phyloP scores from a whole-genome alignment of 2,113 vertebrate species.

The Emydura subglobosa region DNA sequence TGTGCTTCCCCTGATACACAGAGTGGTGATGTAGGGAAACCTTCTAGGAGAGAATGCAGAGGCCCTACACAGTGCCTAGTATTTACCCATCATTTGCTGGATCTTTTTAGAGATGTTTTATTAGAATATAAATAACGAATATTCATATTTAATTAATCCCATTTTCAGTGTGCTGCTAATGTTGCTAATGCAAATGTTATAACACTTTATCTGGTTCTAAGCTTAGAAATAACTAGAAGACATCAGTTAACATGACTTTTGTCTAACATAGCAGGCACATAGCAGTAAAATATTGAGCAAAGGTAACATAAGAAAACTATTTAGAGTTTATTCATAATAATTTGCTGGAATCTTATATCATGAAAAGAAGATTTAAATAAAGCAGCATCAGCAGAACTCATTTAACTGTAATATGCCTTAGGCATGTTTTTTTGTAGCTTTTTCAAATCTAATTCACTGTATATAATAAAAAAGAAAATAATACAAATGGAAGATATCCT shows the following conservation, averaged over 20 bases:
- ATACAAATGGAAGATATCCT: constrained; percentile 75
- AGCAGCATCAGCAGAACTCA: constrained; percentile 74
- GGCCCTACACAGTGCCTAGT: background rate
- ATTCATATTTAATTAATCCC: constrained; percentile 78
- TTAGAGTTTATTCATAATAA: constrained; percentile 61
- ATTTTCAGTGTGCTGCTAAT: constrained; percentile 75
- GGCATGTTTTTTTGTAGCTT: constrained; percentile 73
- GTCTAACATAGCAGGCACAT: constrained; percentile 61
- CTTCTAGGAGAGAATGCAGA: background rate
- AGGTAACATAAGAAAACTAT: constrained; percentile 71
- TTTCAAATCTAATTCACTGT: constrained; percentile 62
- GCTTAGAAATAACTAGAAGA: constrained; percentile 77
- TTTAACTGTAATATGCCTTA: constrained; percentile 74
- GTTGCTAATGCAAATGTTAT: constrained; percentile 55
- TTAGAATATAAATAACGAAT: constrained; percentile 71
- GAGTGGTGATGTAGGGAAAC: background rate
- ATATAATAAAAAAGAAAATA: constrained; percentile 74
- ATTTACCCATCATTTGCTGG: constrained; percentile 64
- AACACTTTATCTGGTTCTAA: constrained; percentile 79
- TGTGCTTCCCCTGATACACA: background rate
- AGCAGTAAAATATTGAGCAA: too few species aligned
- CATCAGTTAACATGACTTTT: constrained; percentile 77
- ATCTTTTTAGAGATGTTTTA: constrained; percentile 57
- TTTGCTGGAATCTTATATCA: constrained; percentile 70
- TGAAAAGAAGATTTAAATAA: constrained; percentile 72